Base-by-base conservation (phyloP, 2,888 invertebrate species). In the Cephus sareptanus region DNA sequence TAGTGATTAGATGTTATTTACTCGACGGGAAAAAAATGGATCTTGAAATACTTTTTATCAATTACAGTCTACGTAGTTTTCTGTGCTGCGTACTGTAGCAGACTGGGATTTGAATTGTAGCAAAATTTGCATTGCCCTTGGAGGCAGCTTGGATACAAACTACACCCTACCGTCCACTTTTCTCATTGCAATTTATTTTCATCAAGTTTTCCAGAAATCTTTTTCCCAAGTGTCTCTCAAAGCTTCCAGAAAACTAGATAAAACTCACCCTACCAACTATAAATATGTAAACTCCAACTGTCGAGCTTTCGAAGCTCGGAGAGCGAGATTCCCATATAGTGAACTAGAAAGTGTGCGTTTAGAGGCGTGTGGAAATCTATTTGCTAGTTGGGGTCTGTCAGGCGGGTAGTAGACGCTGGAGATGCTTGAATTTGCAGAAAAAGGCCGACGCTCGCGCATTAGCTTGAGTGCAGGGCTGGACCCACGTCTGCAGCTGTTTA, bases 401-500 rank as follows among this genome's bases (percentile, higher is more conserved):
- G 9, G 56, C 9, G 56, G 56, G 79, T 74, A 69, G 56, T 35
- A 40, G 73, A 40, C 35, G 75, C 11, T 35, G 74, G 77, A 37
- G 23, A 15, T 71, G 73, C 77, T 70, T 13, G 73, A 74, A 75
- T 80, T 81, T 77, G 75, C 56, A 37, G 77, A 77, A 79, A 81
- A 79, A 79, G 75, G 75, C 23, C 76, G 77, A 77, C 79, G 76
- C 71, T 71, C 74, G 75, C 33, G 79, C 79, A 80, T 82, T 82
- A 82, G 76, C 74, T 68, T 77, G 73, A 79, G 79, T 76, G 80
- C 77, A 68, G 75, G 69, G 74, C 75, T 76, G 69, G 75, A 79
- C 68, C 74, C 75, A 79, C 76, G 79, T 81, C 78, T 78, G 76
- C 74, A 75, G 69, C 74, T 82, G 81, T 81, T 84, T 83, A 82